phyloP scores from a whole-genome alignment of 2,113 vertebrate species.

The Epinephelus moara region DNA sequence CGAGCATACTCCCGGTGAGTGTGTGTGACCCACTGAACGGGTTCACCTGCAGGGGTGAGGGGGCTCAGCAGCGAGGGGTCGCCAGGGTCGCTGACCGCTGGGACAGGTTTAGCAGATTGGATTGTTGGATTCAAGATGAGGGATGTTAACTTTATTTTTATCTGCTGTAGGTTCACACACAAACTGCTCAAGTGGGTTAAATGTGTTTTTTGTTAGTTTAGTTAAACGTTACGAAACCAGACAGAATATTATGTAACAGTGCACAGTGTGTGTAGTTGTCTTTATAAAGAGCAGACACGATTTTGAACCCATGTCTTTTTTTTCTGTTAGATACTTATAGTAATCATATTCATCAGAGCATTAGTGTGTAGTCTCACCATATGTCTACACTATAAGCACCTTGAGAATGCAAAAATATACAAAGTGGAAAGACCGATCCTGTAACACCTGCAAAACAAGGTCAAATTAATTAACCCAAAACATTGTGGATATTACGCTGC shows the following conservation, averaged over 20 bases:
- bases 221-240: background rate
- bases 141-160: background rate
- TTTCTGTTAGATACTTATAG: too few relatives aligned
- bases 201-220: conserved; percentile 1
- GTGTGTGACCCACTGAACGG: conserved; percentile 17
- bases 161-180: background rate
- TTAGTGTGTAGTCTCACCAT: background rate
- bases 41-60: conserved; percentile 2
- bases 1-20: conserved; percentile 1
- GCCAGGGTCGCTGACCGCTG: background rate
- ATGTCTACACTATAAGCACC: background rate
- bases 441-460: background rate
- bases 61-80: conserved; percentile 12
- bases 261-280: too few relatives aligned
- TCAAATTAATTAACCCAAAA: background rate
- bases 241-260: background rate
- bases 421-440: background rate
- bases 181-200: background rate
- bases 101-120: background rate
- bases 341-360: too few relatives aligned
- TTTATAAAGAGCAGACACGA: background rate
- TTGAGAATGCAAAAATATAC: background rate
- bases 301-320: background rate
- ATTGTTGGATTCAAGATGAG: background rate
- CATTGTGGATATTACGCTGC: background rate